Conservation (phyloP, 2,888 invertebrate genomes). For the Clusia tigrina region DNA sequence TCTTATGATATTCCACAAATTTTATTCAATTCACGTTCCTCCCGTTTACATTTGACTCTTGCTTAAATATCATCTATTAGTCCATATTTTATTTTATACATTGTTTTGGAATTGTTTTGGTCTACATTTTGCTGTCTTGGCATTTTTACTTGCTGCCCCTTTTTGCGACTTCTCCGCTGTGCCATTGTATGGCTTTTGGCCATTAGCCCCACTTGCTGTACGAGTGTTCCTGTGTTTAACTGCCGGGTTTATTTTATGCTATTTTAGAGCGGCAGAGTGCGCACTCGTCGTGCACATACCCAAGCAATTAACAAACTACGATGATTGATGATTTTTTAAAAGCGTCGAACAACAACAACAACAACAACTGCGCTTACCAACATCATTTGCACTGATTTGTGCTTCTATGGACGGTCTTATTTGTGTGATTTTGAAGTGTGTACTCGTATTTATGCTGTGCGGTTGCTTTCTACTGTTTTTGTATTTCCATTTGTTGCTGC, state of each 20-base stretch:
- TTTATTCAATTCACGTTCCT: no score
- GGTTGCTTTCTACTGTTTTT: not conserved
- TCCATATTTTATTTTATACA: no score
- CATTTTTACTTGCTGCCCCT: not conserved
- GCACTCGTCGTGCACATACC: constrained; percentile 7
- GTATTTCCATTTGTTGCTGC: not conserved
- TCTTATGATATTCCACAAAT: no score
- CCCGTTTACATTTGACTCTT: no score
- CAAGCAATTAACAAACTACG: constrained; percentile 51
- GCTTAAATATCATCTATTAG: no score
- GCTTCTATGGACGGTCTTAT: constrained; percentile 24
- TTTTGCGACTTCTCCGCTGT: not conserved
- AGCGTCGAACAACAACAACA: constrained; percentile 43
- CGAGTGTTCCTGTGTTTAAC: not conserved
- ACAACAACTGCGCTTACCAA: constrained; percentile 21
- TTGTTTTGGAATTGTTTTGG: constrained; percentile 1
- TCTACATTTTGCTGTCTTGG: not conserved
- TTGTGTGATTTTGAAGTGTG: not conserved
- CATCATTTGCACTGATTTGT: constrained; percentile 49
- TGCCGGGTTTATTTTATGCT: not conserved
- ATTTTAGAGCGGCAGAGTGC: not conserved
- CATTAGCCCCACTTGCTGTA: not conserved
- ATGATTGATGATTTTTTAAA: constrained; percentile 61
- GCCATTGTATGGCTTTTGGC: constrained; percentile 7
- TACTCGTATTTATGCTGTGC: no score